phyloP scores from a whole-genome alignment of 2,888 invertebrate species.

The Perizoma affinitatum region DNA sequence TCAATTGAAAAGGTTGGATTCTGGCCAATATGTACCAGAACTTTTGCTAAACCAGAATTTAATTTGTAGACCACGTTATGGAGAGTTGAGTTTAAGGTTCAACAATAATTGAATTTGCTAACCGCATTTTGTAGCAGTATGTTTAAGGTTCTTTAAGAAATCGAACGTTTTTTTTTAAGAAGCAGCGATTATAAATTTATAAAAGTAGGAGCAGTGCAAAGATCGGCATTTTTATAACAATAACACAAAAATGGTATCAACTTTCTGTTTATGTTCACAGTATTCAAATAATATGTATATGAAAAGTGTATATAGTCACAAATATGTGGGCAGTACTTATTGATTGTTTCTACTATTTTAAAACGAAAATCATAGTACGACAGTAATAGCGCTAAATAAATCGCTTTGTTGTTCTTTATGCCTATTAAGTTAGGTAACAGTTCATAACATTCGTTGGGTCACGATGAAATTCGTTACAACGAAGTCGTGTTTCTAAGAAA shows the following conservation, averaged over 20 bases:
- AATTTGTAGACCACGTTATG: conserved; percentile 59
- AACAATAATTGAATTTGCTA: conserved; percentile 77
- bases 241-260: too few relatives aligned
- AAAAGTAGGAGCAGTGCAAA: neutral
- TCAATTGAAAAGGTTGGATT: conserved; percentile 71
- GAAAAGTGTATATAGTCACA: too few relatives aligned
- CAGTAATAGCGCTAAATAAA: neutral
- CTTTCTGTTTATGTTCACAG: too few relatives aligned
- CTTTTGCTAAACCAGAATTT: conserved; percentile 73
- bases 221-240: too few relatives aligned
- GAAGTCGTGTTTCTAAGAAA: conserved; percentile 32
- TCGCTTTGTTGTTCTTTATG: conserved; percentile 31
- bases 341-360: neutral
- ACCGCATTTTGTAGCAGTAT: conserved; percentile 29
- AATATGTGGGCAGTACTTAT: neutral
- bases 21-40: conserved; percentile 69
- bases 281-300: too few relatives aligned
- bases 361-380: conserved; percentile 9
- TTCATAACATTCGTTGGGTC: conserved; percentile 27
- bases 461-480: conserved; percentile 25
- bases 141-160: conserved; percentile 9
- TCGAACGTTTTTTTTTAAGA: conserved; percentile 1
- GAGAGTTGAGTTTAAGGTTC: conserved; percentile 17
- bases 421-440: conserved; percentile 29
- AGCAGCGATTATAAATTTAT: neutral